A percentile compares a stretch with the other conserved stretches of the same genome.
These are phyloP conservation scores for Brachymystax lenok DNA, from an alignment of 2,797 vertebrate genomes.

Conservation along the genomic window DNA sequence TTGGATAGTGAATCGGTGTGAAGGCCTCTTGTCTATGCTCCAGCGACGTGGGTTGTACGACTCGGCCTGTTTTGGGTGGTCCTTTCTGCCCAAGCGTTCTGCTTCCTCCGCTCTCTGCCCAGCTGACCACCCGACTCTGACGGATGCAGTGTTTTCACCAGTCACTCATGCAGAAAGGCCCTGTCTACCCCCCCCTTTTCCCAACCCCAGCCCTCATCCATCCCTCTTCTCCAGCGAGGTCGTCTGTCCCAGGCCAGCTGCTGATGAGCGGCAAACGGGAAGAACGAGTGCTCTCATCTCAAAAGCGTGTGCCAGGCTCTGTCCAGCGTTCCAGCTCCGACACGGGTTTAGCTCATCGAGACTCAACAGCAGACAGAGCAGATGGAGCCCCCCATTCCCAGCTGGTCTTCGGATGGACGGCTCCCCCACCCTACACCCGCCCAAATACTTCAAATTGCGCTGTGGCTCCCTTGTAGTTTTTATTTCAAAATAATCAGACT, in stretches of 20 bases:
- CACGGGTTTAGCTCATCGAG: neutral
- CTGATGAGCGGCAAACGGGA: slow-evolving; percentile 15
- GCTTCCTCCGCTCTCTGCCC: slow-evolving; percentile 50
- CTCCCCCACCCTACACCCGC: neutral
- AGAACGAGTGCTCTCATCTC: neutral
- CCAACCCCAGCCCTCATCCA: slow-evolving; percentile 59
- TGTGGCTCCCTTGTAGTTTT: slow-evolving; percentile 14
- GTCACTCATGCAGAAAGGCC: slow-evolving; percentile 69
- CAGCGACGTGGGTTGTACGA: slow-evolving; percentile 53
- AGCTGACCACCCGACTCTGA: slow-evolving; percentile 73
- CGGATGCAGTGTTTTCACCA: slow-evolving; percentile 71
- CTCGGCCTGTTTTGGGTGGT: slow-evolving; percentile 75
- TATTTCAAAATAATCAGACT: slow-evolving; percentile 47
- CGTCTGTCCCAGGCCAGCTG: slow-evolving; percentile 15
- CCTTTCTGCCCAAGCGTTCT: slow-evolving; percentile 56
- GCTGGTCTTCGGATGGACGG: neutral
- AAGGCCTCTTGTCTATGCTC: slow-evolving; percentile 62
- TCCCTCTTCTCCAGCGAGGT: slow-evolving; percentile 36
- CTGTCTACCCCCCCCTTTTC: slow-evolving; percentile 25
- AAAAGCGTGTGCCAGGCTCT: neutral
- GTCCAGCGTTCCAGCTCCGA: neutral
- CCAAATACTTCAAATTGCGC: neutral
- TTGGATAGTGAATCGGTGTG: slow-evolving; percentile 64
- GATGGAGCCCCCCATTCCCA: neutral
- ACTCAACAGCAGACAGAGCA: neutral